Percentiles rank a stretch among this genome's conserved stretches.
phyloP scores from a whole-genome alignment of 2,113 vertebrate genomes.

The Xiphorhynchus elegans region DNA sequence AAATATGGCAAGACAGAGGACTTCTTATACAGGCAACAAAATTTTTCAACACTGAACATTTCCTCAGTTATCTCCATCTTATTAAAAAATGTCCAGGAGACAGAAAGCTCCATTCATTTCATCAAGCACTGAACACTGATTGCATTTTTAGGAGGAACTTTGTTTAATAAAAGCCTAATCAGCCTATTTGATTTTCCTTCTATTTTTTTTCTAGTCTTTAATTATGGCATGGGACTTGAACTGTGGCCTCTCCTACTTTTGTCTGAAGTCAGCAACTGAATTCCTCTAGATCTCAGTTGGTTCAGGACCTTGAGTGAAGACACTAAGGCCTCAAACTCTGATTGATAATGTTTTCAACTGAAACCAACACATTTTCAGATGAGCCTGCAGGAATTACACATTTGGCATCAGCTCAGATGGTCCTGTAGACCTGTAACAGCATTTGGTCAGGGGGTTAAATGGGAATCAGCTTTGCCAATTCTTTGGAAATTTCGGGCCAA shows the following conservation, averaged over 20 bases:
- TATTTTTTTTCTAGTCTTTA: background rate
- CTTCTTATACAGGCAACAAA: slow-evolving; percentile 1
- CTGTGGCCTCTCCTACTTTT: background rate
- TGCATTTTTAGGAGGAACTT: slow-evolving; percentile 19
- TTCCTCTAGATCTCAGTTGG: background rate
- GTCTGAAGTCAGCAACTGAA: background rate
- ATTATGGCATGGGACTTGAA: background rate
- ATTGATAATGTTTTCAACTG: background rate
- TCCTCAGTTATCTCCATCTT: slow-evolving; percentile 32
- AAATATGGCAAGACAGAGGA: slow-evolving; percentile 13
- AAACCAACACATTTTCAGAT: background rate
- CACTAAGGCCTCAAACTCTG: background rate
- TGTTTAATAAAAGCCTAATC: slow-evolving; percentile 27
- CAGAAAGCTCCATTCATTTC: slow-evolving; percentile 41
- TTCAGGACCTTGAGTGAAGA: background rate
- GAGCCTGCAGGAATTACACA: background rate
- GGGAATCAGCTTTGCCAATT: background rate
- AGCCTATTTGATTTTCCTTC: background rate
- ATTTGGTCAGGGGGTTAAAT: background rate
- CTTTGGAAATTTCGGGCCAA: background rate
- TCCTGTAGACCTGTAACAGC: background rate
- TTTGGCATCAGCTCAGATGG: background rate
- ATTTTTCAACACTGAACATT: slow-evolving; percentile 33
- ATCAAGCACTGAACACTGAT: background rate
- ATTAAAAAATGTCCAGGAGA: slow-evolving; percentile 16